Conservation (phyloP, 2,797 vertebrate species). For the Tarsius wallacei region DNA sequence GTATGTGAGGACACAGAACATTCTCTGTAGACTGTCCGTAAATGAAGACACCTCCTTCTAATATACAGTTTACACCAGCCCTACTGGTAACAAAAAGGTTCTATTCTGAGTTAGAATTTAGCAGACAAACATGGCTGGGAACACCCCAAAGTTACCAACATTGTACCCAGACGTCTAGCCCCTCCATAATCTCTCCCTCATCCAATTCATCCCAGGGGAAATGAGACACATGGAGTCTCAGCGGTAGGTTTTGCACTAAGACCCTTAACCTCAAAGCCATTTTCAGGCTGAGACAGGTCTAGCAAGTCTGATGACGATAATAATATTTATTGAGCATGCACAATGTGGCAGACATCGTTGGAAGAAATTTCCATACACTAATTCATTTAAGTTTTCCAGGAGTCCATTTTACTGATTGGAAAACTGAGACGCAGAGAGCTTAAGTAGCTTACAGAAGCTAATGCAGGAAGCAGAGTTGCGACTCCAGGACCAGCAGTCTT, state of each 20-base stretch:
- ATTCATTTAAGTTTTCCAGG: background rate
- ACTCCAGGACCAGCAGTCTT: background rate
- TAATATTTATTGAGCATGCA: background rate
- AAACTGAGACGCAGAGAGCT: background rate
- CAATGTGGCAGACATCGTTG: background rate
- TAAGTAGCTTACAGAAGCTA: background rate
- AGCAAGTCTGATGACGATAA: background rate
- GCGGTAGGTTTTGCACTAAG: background rate
- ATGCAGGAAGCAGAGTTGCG: background rate
- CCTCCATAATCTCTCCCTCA: rapidly evolving
- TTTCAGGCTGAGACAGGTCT: background rate
- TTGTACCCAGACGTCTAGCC: background rate
- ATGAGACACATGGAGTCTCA: background rate
- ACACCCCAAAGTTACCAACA: background rate
- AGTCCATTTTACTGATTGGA: background rate
- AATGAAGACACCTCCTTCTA: background rate
- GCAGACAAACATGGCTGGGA: background rate
- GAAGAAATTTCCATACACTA: background rate
- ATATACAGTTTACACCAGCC: background rate
- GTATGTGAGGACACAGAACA: background rate
- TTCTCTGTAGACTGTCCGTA: background rate
- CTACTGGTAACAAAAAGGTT: background rate
- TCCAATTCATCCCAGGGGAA: background rate
- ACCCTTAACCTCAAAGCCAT: background rate
- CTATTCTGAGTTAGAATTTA: background rate